Conservation (phyloP, 2,888 invertebrate species). For the Acronicta leporina region DNA sequence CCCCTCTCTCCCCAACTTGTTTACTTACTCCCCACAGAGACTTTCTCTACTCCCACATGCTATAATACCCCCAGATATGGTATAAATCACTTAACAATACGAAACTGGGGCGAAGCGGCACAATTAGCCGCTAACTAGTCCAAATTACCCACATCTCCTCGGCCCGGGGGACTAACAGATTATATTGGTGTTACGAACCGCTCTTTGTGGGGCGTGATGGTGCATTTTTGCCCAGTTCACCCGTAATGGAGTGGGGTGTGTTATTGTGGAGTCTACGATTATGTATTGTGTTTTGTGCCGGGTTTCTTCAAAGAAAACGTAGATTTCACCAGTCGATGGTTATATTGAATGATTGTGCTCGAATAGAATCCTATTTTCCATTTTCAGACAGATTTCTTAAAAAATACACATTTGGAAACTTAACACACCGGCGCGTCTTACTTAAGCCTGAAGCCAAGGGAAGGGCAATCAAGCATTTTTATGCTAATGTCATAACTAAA, state of each 20-base stretch:
- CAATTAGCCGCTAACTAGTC: conserved; percentile 62
- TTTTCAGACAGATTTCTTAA: no score
- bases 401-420: no score
- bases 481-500: no score
- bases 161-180: conserved; percentile 47
- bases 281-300: not conserved
- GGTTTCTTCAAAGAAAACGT: not conserved
- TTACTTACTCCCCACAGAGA: conserved; percentile 40
- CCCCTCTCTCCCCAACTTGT: conserved; percentile 14
- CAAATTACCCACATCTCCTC: conserved; percentile 65
- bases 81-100: conserved; percentile 53
- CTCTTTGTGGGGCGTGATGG: conserved; percentile 53
- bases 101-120: conserved; percentile 57
- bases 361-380: no score
- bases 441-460: no score
- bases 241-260: conserved; percentile 46
- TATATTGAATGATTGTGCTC: no score
- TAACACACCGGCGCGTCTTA: no score
- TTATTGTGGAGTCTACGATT: conserved; percentile 12
- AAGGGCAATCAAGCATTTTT: no score
- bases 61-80: conserved; percentile 45
- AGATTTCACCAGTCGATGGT: not conserved
- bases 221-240: conserved; percentile 65
- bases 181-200: conserved; percentile 53
- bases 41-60: conserved; percentile 24